Percentiles rank a stretch among this genome's conserved stretches.
These are phyloP conservation scores for Thereva unica DNA, from an alignment of 2,888 invertebrate genomes.

Conservation along the genomic window DNA sequence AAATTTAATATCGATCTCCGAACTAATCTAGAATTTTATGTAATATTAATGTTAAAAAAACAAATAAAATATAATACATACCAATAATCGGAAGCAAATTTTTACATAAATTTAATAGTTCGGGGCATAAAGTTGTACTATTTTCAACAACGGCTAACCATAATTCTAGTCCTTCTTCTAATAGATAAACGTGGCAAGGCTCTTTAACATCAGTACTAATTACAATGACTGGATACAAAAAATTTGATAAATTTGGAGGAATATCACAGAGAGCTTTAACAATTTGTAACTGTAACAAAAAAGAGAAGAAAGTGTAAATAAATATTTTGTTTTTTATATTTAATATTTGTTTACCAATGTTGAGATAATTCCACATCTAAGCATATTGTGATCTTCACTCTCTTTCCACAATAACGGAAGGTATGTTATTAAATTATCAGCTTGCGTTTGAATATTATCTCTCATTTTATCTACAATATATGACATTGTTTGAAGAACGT, in stretches of 20 bases:
- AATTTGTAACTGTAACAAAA: constrained; percentile 63
- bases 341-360: constrained; percentile 64
- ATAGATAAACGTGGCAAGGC: constrained; percentile 82
- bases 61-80: constrained; percentile 51
- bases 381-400: constrained; percentile 85
- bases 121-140: constrained; percentile 66
- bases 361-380: constrained; percentile 87
- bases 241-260: constrained; percentile 64
- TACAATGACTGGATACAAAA: constrained; percentile 70
- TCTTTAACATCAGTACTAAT: constrained; percentile 78
- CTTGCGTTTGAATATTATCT: constrained; percentile 68
- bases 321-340: not conserved
- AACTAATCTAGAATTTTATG: no score
- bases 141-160: constrained; percentile 86
- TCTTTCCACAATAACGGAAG: constrained; percentile 88
- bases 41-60: not conserved
- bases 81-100: constrained; percentile 77
- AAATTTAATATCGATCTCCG: no score
- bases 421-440: constrained; percentile 75
- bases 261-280: constrained; percentile 74
- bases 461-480: constrained; percentile 87
- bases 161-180: constrained; percentile 89
- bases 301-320: not conserved
- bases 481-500: constrained; percentile 86
- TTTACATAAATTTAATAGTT: constrained; percentile 72